Conservation (phyloP, 2,888 invertebrate species). For the Drosophila meridiana region DNA sequence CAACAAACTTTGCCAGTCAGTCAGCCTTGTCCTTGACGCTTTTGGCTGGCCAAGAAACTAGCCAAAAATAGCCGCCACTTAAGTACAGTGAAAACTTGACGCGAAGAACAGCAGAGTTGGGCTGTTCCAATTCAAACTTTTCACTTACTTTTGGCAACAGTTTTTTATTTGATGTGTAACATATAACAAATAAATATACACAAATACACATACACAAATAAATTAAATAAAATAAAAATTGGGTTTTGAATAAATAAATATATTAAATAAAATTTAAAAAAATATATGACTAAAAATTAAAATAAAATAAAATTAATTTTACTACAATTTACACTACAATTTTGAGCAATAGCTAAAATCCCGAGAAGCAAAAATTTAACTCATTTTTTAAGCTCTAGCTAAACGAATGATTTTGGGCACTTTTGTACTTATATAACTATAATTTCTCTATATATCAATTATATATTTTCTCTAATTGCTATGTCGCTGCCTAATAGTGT, state of each 20-base stretch:
- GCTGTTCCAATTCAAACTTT: neutral
- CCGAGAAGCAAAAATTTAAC: neutral
- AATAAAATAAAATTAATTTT: no score
- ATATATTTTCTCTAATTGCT: neutral
- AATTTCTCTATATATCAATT: neutral
- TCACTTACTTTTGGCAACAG: neutral
- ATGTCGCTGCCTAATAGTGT: neutral
- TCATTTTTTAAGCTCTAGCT: neutral
- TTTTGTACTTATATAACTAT: neutral
- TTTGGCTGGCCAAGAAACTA: constrained; percentile 15
- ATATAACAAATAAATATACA: neutral
- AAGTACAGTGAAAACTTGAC: constrained; percentile 10
- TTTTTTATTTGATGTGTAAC: neutral
- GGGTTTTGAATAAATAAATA: no score
- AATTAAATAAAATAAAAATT: no score
- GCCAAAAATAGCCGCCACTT: constrained; percentile 37
- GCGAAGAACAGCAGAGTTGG: neutral
- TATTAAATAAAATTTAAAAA: no score
- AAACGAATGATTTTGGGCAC: neutral
- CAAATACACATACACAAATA: no score
- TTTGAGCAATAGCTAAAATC: no score
- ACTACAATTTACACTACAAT: no score
- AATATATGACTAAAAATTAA: no score
- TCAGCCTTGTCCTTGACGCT: constrained; percentile 58
- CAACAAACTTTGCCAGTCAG: constrained; percentile 7